Percentiles rank a stretch among this genome's conserved stretches.
Evolutionary conservation across 1,140 invertebrate species (phyloP).

Genomic region (Helicoverpa zea): DNA sequence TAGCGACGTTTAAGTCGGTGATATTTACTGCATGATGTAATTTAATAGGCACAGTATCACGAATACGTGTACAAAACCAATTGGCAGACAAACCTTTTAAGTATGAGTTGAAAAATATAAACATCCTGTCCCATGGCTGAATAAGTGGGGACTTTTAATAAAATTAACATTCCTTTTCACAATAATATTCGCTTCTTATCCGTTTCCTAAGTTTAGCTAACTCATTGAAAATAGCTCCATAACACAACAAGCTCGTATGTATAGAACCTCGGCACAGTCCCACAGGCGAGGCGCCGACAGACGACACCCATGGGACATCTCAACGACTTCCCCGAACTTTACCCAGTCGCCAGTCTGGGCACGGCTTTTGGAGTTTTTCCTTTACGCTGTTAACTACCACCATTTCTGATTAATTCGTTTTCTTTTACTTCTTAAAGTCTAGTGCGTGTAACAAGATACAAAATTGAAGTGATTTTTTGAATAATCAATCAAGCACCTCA

Average conservation of each 20-base stretch:
- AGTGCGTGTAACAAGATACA: no score
- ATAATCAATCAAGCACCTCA: not conserved
- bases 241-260: not conserved
- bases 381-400: not conserved
- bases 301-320: slow-evolving; percentile 61
- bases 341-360: not conserved
- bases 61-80: no score
- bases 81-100: no score
- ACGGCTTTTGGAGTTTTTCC: slow-evolving; percentile 29
- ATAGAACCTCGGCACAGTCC: not conserved
- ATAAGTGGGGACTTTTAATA: no score
- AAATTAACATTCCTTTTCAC: no score
- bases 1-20: not conserved
- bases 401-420: slow-evolving; percentile 8
- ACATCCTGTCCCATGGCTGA: no score
- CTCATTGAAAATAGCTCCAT: not conserved
- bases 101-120: no score
- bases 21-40: no score
- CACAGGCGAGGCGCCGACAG: slow-evolving; percentile 50
- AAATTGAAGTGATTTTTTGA: no score
- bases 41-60: no score
- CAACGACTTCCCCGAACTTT: slow-evolving; percentile 46
- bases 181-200: no score
- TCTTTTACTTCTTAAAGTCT: slow-evolving; percentile 7
- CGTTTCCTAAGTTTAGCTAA: not conserved